phyloP scores from a whole-genome alignment of 2,113 vertebrate genomes.

The Pygoscelis adeliae region DNA sequence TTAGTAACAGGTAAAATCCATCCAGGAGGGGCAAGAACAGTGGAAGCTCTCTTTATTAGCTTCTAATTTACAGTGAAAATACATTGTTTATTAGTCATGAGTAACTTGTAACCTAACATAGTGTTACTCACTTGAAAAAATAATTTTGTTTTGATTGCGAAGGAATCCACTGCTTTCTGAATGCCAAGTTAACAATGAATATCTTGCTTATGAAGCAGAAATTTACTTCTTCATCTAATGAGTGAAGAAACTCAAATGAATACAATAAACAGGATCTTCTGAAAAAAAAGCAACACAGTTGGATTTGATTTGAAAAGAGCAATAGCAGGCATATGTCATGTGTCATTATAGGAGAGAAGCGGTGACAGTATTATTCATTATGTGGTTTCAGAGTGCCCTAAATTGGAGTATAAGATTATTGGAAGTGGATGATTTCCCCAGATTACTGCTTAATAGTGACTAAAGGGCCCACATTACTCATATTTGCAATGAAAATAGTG shows the following conservation, averaged over 20 bases:
- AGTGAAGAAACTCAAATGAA: slow-evolving; percentile 21
- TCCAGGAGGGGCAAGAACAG: background rate
- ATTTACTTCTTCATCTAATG: slow-evolving; percentile 6
- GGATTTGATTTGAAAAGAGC: slow-evolving; percentile 71
- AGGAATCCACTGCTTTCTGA: slow-evolving; percentile 3
- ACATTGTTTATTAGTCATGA: background rate
- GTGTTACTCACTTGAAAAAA: slow-evolving; percentile 22
- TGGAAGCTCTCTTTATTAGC: background rate
- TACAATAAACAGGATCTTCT: slow-evolving; percentile 55
- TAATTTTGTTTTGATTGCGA: background rate
- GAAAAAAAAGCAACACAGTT: background rate
- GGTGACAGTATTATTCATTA: slow-evolving; percentile 78
- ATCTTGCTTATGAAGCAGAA: background rate
- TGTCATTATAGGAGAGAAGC: slow-evolving; percentile 71
- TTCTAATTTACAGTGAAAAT: background rate
- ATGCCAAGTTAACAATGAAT: background rate
- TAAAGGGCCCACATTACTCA: slow-evolving; percentile 74
- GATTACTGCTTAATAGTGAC: slow-evolving; percentile 79
- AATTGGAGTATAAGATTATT: slow-evolving; percentile 80
- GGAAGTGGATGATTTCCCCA: slow-evolving; percentile 80
- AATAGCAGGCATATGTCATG: slow-evolving; percentile 73
- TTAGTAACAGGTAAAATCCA: background rate
- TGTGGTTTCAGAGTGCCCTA: slow-evolving; percentile 74
- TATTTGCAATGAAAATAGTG: slow-evolving; percentile 76
- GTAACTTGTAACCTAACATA: slow-evolving; percentile 13